Conservation (phyloP, 2,888 invertebrate species). For the Pterostichus niger region DNA sequence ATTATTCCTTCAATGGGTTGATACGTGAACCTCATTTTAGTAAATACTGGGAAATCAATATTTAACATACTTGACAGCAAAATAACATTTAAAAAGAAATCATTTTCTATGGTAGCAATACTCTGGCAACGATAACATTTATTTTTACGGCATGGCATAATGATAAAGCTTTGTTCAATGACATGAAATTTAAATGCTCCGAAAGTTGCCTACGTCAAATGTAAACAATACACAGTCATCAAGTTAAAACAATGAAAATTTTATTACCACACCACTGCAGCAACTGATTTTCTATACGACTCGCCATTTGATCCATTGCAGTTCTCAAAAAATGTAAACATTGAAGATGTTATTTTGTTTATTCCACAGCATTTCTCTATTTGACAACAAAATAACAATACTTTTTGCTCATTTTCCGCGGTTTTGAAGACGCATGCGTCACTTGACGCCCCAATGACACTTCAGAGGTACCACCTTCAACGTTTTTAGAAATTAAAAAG, state of each 20-base stretch:
- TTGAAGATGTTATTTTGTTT: slow-evolving; percentile 58
- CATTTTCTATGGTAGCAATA: slow-evolving; percentile 3
- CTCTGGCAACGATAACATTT: not conserved
- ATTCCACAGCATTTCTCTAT: slow-evolving; percentile 60
- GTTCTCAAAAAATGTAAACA: slow-evolving; percentile 47
- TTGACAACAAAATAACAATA: slow-evolving; percentile 63
- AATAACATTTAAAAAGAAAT: slow-evolving; percentile 18
- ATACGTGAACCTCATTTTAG: slow-evolving; percentile 36
- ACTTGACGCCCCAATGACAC: slow-evolving; percentile 66
- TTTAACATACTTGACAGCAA: slow-evolving; percentile 50
- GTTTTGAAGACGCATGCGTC: slow-evolving; percentile 69
- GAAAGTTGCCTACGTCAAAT: slow-evolving; percentile 60
- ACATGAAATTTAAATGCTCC: slow-evolving; percentile 38
- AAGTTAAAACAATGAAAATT: slow-evolving; percentile 61
- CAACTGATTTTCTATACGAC: slow-evolving; percentile 67
- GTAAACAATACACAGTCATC: slow-evolving; percentile 61
- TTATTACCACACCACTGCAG: slow-evolving; percentile 68
- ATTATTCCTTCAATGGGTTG: slow-evolving; percentile 32
- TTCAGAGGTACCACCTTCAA: slow-evolving; percentile 44
- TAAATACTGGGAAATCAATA: slow-evolving; percentile 58
- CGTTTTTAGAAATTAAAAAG: not conserved
- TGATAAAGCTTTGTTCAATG: not conserved
- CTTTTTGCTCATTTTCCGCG: slow-evolving; percentile 70
- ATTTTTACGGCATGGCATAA: not conserved
- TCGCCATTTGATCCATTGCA: slow-evolving; percentile 60